phyloP scores from a whole-genome alignment of 2,797 vertebrate genomes.

The Anas georgica region DNA sequence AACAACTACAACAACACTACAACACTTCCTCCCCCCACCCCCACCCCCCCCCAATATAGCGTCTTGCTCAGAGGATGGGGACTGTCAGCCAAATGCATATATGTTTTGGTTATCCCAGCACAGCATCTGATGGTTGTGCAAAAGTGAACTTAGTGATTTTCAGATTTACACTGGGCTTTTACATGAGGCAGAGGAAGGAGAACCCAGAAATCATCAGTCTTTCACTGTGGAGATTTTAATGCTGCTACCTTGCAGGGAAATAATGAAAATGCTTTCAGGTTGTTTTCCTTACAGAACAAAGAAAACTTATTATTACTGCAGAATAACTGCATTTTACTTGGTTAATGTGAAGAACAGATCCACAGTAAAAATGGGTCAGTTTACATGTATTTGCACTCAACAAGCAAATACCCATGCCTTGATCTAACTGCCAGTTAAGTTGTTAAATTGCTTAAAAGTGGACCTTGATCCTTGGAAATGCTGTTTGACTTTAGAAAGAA shows the following conservation, averaged over 20 bases:
- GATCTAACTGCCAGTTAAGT: background rate
- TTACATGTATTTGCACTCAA: slow-evolving; percentile 1
- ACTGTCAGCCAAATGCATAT: background rate
- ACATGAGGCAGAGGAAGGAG: background rate
- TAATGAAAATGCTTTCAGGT: background rate
- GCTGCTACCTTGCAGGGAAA: background rate
- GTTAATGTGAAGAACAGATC: background rate
- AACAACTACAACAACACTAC: background rate
- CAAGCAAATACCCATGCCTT: background rate
- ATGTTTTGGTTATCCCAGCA: background rate
- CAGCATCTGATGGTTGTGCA: background rate
- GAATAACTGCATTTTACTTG: background rate
- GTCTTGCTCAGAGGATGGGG: background rate
- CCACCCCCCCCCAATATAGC: background rate
- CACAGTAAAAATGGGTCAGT: background rate
- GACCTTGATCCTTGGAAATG: slow-evolving; percentile 15
- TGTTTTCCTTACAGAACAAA: background rate
- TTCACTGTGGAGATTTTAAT: background rate
- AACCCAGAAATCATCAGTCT: background rate
- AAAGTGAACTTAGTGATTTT: background rate
- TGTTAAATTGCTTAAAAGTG: background rate
- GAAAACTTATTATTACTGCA: background rate
- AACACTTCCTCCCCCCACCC: background rate
- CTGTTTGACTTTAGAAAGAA: background rate
- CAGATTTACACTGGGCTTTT: background rate